Evolutionary conservation across 2,113 vertebrate species (phyloP).

Genomic region (Psittacula cyanocephala): DNA sequence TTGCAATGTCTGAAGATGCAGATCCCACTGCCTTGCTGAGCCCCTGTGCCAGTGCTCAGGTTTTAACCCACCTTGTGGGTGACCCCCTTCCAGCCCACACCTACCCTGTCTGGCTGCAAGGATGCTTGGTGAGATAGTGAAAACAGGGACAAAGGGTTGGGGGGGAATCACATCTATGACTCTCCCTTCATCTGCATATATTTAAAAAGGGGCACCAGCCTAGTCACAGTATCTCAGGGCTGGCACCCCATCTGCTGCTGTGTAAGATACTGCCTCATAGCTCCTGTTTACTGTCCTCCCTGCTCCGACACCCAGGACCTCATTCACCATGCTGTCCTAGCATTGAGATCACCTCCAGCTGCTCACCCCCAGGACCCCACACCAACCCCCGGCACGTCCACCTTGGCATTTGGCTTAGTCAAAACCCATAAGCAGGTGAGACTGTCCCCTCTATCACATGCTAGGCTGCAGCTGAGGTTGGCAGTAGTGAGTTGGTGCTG

Average conservation of each 20-base stretch:
- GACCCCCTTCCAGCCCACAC: not conserved
- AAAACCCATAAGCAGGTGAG: not conserved
- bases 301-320: not conserved
- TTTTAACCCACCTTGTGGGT: not conserved
- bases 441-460: accelerated
- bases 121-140: not conserved
- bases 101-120: not conserved
- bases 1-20: not conserved
- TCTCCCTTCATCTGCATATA: not conserved
- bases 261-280: not conserved
- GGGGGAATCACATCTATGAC: not conserved
- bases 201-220: not conserved
- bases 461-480: not conserved
- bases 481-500: accelerated
- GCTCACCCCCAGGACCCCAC: not conserved
- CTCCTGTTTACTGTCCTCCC: not conserved
- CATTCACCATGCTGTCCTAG: not conserved
- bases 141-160: not conserved
- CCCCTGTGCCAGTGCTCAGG: not conserved
- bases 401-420: accelerated
- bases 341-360: not conserved
- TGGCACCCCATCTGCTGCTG: not conserved
- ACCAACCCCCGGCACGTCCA: not conserved
- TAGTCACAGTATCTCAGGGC: not conserved
- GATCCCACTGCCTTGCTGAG: not conserved